A percentile compares a stretch with the other conserved stretches of the same genome.
Evolutionary conservation across 2,113 vertebrate species (phyloP).

Genomic region (Chascanopsetta lugubris): DNA sequence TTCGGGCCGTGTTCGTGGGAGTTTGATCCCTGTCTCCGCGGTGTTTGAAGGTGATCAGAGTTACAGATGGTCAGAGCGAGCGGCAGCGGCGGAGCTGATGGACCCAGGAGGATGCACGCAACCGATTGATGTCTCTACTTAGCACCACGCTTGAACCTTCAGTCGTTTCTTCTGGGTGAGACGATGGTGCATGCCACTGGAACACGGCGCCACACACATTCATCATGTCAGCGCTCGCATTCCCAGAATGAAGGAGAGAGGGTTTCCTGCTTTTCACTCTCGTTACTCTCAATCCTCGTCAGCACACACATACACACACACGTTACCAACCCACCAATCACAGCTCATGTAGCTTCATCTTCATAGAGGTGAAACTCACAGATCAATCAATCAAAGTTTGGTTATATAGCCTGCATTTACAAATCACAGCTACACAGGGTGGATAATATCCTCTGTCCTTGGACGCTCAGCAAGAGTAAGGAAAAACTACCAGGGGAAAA

Average conservation of each 20-base stretch:
- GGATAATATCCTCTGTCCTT: too few relatives aligned
- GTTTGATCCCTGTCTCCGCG: constrained; percentile 45
- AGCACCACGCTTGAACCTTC: constrained; percentile 15
- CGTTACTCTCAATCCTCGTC: constrained; percentile 2
- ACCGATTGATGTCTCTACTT: constrained; percentile 64
- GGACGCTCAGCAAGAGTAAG: too few relatives aligned
- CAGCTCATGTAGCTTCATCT: too few relatives aligned
- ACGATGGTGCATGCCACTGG: constrained; percentile 10
- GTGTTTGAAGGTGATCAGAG: constrained; percentile 69
- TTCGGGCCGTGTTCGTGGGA: constrained; percentile 61
- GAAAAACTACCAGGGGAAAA: too few relatives aligned
- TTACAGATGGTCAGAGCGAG: constrained; percentile 65
- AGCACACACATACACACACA: too few relatives aligned
- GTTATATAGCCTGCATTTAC: too few relatives aligned
- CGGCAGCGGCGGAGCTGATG: constrained; percentile 48
- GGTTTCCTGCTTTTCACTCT: constrained; percentile 1
- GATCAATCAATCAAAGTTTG: too few relatives aligned
- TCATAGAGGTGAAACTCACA: too few relatives aligned
- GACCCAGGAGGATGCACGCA: constrained; percentile 43
- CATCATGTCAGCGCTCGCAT: not conserved
- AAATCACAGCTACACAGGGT: too few relatives aligned
- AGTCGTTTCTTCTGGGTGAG: constrained; percentile 39
- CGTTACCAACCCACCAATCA: too few relatives aligned
- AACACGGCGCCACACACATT: constrained; percentile 21
- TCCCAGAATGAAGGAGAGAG: constrained; percentile 19